phyloP scores from a whole-genome alignment of 2,888 invertebrate species.

The Tetragonula carbonaria region DNA sequence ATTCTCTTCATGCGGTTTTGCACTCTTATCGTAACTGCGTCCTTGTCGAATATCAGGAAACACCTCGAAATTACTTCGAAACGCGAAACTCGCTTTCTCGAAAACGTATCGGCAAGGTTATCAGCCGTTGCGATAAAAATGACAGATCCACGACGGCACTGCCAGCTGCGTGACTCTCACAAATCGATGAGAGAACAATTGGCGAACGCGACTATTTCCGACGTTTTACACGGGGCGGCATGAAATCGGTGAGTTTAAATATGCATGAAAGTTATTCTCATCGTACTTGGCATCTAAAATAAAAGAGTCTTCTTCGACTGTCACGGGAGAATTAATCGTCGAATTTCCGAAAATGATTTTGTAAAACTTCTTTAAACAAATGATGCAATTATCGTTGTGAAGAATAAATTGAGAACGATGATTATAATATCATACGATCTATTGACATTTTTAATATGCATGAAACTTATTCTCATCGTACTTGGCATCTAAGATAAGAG shows the following conservation, averaged over 20 bases:
- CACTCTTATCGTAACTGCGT: conserved; percentile 15
- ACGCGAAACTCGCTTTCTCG: conserved; percentile 47
- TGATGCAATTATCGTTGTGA: too few relatives aligned
- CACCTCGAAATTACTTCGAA: conserved; percentile 65
- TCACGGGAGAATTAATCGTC: too few relatives aligned
- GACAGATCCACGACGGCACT: conserved; percentile 57
- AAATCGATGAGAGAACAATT: conserved; percentile 58
- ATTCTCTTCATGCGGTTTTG: background rate
- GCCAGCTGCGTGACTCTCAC: conserved; percentile 70
- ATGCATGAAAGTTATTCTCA: background rate
- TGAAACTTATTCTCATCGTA: background rate
- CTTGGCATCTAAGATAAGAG: background rate
- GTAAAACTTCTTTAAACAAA: too few relatives aligned
- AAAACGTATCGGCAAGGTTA: conserved; percentile 14
- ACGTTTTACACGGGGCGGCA: background rate
- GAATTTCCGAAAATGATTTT: too few relatives aligned
- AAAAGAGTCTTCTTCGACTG: background rate
- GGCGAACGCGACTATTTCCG: conserved; percentile 20
- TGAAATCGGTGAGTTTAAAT: conserved; percentile 10
- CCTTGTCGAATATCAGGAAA: conserved; percentile 57
- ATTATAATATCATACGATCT: too few relatives aligned
- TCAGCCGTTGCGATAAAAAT: conserved; percentile 61
- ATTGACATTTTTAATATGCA: background rate
- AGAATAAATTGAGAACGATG: too few relatives aligned
- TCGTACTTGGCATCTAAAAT: background rate